Evolutionary conservation across 92 coral and sea anemone species (phyloP), one percentile per base, ranked within the genome.

Genomic region (Heliopora coerulea): DNA sequence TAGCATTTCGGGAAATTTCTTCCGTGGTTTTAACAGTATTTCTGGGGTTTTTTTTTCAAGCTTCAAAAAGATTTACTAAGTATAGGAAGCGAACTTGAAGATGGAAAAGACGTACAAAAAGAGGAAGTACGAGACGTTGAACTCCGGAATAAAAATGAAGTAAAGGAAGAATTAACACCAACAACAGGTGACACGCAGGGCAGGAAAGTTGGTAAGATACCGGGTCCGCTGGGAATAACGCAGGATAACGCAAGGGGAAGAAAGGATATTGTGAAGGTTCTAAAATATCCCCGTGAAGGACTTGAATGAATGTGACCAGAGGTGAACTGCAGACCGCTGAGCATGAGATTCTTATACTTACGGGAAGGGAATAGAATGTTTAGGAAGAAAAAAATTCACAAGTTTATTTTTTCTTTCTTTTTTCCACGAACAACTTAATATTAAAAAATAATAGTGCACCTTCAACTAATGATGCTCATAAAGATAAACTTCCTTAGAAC

Each of bases 211-310:
- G 54, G 28, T 21, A 24, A 3, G 1, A 44, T 67, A 2, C 24
- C 74, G 14, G 21, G 37, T 15, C 34, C 29, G 1, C 10, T 67
- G 19, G 74, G 57, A 9, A 44, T 40, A 67, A 75, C 69, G 14
- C 79, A 83, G 41, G 73, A 85, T 0, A 67, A 85, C 32, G 89
- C 89, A 3, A 81, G 83, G 25, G 89, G 89, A 19, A 85, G 77
- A 25, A 62, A 63, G 20, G 91, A 88, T 48, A 88, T 88, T 37
- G 88, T 88, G 40, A 88, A 88, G 49, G 52, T 81, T 14, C 81
- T 88, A 31, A 73, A 80, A 67, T 88, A 89, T 89, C 91, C 91
- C 15, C 80, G 91, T 21, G 91, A 88, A 72, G 91, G 91, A 24
- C 54, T 88, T 61, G 32, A 34, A 33, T 40, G 58, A 34, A 54